Base-by-base conservation (phyloP, 2,888 invertebrate genomes). In the Noctua janthe region DNA sequence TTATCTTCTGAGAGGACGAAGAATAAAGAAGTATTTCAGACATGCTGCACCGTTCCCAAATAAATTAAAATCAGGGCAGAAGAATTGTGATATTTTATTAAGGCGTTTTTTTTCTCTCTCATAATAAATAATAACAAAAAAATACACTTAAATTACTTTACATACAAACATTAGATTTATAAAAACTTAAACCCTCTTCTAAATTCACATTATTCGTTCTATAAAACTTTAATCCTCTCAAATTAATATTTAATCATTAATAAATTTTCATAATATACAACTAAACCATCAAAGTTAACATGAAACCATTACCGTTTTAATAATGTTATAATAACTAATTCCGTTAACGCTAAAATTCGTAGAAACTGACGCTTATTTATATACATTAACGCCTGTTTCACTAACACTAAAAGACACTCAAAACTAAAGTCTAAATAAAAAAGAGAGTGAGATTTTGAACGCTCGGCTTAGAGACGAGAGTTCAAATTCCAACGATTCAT, bases 321-420 rank as follows among this genome's bases (percentile, higher is more conserved):
- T 72, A 81, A 80, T 86, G 71, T 88, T 88, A 88, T 71, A 86
- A 75, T 89, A 87, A 88, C 70, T 89, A 88, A 90, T 90, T 83
- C 71, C 84, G 85, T 89, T 90, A 90, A 82, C 82, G 87, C 74
- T 82, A 76, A 88, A 89, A 89, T 81, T 76, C 81, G 56, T 72
- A 73, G 81, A 81, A 79, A 74, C 69, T 67, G 66, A 35, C 51
- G 76, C 78, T 80, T 83, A 78, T 81, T 81, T 83, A 74, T 80
- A 84, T 81, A 87, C 81, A 85, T 88, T 85, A 86, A 43, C 8
- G 0, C n/a, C n/a, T 29, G 43, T 69, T 69, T 47, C 47, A 69
- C n/a, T 17, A 47, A 47, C 15, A 47, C 69, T 69, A 13, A 20
- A 43, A 67, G 7, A 15, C 67, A 67, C 67, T 43, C n/a, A 67